phyloP scores from a whole-genome alignment of 2,888 invertebrate species.

The Gymnoscelis rufifasciata region DNA sequence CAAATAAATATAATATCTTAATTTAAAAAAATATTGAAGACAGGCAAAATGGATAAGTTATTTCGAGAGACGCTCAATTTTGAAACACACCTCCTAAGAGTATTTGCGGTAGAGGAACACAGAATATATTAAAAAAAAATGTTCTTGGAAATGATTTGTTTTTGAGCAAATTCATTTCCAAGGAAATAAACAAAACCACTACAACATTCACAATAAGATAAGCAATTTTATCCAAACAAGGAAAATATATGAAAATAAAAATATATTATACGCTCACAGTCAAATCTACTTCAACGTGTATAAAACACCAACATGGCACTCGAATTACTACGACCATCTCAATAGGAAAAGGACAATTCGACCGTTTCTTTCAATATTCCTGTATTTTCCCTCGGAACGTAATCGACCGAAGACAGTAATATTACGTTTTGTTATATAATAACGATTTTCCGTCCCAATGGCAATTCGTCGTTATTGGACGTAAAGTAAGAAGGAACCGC shows the following conservation, averaged over 20 bases:
- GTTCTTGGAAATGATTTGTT: no score
- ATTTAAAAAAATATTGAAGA: no score
- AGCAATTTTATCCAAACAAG: slow-evolving; percentile 13
- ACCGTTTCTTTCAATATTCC: slow-evolving; percentile 55
- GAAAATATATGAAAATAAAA: no score
- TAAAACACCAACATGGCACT: slow-evolving; percentile 49
- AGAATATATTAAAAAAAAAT: no score
- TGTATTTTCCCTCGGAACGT: slow-evolving; percentile 53
- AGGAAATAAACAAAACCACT: no score
- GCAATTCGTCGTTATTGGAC: slow-evolving; percentile 67
- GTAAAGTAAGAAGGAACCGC: slow-evolving; percentile 56
- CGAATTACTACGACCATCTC: slow-evolving; percentile 50
- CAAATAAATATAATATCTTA: no score
- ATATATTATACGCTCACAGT: slow-evolving; percentile 35
- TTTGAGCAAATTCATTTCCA: no score
- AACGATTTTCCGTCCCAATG: slow-evolving; percentile 62
- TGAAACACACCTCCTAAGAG: no score
- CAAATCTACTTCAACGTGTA: slow-evolving; percentile 43
- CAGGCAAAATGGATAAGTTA: no score
- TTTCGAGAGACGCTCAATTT: no score
- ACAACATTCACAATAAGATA: no score
- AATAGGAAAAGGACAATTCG: slow-evolving; percentile 54
- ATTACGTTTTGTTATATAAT: slow-evolving; percentile 60
- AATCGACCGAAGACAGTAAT: slow-evolving; percentile 57
- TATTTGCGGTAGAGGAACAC: no score